Evolutionary conservation across 2,888 invertebrate species (phyloP).

Genomic region (Lathronympha strigana): DNA sequence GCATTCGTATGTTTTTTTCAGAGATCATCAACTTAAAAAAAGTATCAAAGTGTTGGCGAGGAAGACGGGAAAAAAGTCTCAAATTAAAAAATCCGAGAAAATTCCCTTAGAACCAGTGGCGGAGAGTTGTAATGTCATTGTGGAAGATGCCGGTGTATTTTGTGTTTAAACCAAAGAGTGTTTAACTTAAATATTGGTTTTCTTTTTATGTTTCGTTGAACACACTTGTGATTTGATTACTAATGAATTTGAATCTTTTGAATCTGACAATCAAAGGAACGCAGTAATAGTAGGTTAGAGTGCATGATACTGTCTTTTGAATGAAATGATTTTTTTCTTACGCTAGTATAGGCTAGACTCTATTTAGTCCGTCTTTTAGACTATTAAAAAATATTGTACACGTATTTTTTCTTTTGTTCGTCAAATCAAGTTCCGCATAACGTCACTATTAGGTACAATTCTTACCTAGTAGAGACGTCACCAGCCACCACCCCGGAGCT

Average conservation of each 20-base stretch:
- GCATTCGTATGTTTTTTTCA: constrained; percentile 49
- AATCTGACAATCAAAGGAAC: too few species aligned
- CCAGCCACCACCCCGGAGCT: too few species aligned
- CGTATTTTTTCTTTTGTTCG: too few species aligned
- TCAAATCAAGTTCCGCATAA: too few species aligned
- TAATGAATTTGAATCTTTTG: too few species aligned
- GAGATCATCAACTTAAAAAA: constrained; percentile 59
- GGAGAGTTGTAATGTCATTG: constrained; percentile 67
- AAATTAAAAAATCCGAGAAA: constrained; percentile 50
- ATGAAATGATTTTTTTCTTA: too few species aligned
- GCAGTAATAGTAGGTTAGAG: too few species aligned
- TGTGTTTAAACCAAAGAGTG: constrained; percentile 64
- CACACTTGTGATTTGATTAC: neutral
- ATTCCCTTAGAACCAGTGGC: constrained; percentile 47
- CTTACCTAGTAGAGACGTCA: too few species aligned
- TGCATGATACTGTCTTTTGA: too few species aligned
- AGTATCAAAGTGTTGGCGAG: constrained; percentile 61
- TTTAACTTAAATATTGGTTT: constrained; percentile 45
- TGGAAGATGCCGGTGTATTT: constrained; percentile 65
- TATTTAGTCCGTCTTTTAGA: neutral
- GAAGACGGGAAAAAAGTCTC: constrained; percentile 60
- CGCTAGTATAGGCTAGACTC: too few species aligned
- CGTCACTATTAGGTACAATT: too few species aligned
- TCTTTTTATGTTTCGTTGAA: neutral
- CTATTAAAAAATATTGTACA: neutral